phyloP scores from a whole-genome alignment of 2,113 vertebrate species.

The Athene noctua region DNA sequence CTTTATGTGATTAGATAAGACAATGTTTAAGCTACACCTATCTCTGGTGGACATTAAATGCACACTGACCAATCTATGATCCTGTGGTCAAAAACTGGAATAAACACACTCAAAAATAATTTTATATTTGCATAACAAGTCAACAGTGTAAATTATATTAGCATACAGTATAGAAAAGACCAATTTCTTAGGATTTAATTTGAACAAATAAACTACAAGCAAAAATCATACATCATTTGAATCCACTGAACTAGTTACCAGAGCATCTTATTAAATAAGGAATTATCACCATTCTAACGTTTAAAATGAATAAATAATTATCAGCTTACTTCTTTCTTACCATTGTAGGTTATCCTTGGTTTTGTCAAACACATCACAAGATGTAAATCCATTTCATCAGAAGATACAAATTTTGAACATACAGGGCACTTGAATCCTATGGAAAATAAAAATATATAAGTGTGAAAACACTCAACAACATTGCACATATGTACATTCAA shows the following conservation, averaged over 20 bases:
- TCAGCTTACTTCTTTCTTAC: slow-evolving; percentile 75
- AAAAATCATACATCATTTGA: not conserved
- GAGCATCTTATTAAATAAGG: not conserved
- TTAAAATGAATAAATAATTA: slow-evolving; percentile 4
- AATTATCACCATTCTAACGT: not conserved
- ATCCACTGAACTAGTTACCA: not conserved
- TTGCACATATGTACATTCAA: not conserved
- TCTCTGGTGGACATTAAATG: not conserved
- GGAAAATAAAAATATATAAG: not conserved
- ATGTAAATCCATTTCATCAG: slow-evolving; percentile 96
- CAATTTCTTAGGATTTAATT: not conserved
- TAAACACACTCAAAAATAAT: not conserved
- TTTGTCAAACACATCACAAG: slow-evolving; percentile 96
- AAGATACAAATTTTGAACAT: slow-evolving; percentile 94
- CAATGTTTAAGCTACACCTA: not conserved
- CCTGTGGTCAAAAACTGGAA: not conserved
- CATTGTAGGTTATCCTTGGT: slow-evolving; percentile 95
- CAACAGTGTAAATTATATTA: not conserved
- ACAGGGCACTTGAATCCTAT: slow-evolving; percentile 95
- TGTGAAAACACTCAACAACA: not conserved
- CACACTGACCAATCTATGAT: not conserved
- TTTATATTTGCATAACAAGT: not conserved
- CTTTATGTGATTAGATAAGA: not conserved
- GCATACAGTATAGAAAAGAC: not conserved
- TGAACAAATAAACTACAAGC: not conserved